phyloP scores from a whole-genome alignment of 1,140 invertebrate species.

The Calliphora vicina region DNA sequence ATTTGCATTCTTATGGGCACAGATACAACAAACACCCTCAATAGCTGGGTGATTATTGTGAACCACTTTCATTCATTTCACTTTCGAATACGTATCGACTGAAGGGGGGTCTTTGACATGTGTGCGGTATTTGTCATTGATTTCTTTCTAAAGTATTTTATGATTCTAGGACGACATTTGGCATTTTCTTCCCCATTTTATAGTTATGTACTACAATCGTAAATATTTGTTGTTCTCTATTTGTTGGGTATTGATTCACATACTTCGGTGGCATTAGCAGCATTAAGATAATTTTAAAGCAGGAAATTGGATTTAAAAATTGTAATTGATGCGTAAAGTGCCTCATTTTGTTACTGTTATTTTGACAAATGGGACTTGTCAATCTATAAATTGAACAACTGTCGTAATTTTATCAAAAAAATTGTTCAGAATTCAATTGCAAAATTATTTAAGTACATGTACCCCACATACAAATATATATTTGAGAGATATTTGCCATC shows the following conservation, averaged over 20 bases:
- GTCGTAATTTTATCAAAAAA: background rate
- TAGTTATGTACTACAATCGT: no score
- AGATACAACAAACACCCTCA: background rate
- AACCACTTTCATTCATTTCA: background rate
- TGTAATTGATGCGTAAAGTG: conserved; percentile 23
- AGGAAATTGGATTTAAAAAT: background rate
- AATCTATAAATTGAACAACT: conserved; percentile 13
- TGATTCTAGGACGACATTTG: background rate
- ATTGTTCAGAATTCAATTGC: no score
- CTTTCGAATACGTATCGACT: background rate
- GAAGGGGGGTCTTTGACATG: background rate
- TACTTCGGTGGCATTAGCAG: conserved; percentile 11
- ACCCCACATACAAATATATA: no score
- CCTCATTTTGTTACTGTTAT: background rate
- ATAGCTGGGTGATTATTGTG: background rate
- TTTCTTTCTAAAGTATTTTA: background rate
- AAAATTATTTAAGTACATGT: no score
- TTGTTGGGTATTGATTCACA: background rate
- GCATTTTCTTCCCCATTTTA: background rate
- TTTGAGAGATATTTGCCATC: no score
- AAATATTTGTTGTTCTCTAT: background rate
- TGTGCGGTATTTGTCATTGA: conserved; percentile 19
- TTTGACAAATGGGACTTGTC: conserved; percentile 14
- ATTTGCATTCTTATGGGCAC: conserved; percentile 34
- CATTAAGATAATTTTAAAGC: background rate